Percentiles rank a stretch among this genome's conserved stretches.
Conservation (phyloP, 2,113 vertebrate genomes). For the Oreochromis tanganicae region DNA sequence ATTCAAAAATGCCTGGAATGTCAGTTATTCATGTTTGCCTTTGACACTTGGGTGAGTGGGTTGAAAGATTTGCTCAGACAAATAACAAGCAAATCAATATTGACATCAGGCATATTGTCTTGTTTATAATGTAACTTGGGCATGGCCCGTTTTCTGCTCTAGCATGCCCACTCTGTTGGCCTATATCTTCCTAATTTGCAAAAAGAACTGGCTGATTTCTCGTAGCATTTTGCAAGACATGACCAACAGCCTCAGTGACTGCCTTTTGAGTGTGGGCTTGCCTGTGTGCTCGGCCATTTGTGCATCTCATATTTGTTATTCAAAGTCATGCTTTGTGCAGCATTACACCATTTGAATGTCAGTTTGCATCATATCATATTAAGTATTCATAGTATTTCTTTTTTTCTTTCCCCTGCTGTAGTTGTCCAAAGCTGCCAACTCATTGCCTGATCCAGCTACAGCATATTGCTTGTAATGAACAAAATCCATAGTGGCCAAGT, state of each 20-base stretch:
- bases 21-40: slow-evolving; percentile 13
- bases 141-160: slow-evolving; percentile 1
- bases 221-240: neutral
- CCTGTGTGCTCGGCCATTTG: neutral
- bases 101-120: slow-evolving; percentile 13
- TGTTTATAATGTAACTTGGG: slow-evolving; percentile 31
- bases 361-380: slow-evolving; percentile 47
- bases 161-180: neutral
- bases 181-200: slow-evolving; percentile 8
- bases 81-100: slow-evolving; percentile 14
- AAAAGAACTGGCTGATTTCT: neutral
- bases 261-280: neutral
- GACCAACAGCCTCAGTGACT: neutral
- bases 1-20: slow-evolving; percentile 37
- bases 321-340: slow-evolving; percentile 10
- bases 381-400: slow-evolving; percentile 31
- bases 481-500: neutral
- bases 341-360: slow-evolving; percentile 42
- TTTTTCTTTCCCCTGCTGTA: neutral
- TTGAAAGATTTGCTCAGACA: slow-evolving; percentile 6
- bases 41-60: slow-evolving; percentile 6
- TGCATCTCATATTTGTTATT: slow-evolving; percentile 24
- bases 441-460: neutral
- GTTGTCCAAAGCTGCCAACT: slow-evolving; percentile 29
- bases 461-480: slow-evolving; percentile 5